phyloP scores from a whole-genome alignment of 2,113 vertebrate species.

The Montifringilla adamsi region DNA sequence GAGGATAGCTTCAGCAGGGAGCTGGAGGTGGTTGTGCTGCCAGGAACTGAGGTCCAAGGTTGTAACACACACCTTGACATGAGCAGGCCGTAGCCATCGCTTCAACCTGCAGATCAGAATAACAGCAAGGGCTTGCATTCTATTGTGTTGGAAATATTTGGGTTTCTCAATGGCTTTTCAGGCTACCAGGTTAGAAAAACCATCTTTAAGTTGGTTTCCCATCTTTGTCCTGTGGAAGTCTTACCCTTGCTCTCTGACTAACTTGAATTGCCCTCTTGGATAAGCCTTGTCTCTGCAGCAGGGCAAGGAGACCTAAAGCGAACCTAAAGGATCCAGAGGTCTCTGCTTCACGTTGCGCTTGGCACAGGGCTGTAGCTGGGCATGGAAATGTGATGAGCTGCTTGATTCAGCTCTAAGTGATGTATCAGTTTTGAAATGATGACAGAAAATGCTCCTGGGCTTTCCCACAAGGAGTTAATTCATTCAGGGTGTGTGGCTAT shows the following conservation, averaged over 20 bases:
- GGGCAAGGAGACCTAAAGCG: not conserved
- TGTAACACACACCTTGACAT: not conserved
- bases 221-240: not conserved
- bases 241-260: not conserved
- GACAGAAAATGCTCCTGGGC: not conserved
- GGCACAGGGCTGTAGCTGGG: not conserved
- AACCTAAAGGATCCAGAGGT: not conserved
- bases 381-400: not conserved
- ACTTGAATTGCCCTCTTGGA: not conserved
- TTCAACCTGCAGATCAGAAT: not conserved
- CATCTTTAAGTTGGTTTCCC: not conserved
- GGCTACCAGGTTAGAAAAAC: not conserved
- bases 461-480: not conserved
- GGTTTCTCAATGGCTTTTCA: not conserved
- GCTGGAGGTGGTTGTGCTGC: not conserved
- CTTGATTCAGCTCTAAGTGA: not conserved
- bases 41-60: not conserved
- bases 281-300: not conserved
- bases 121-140: not conserved
- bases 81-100: not conserved
- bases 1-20: not conserved
- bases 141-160: not conserved
- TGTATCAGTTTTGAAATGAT: not conserved
- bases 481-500: not conserved
- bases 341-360: not conserved